Base-by-base conservation (phyloP, 1,140 invertebrate genomes). In the Nephila pilipes region DNA sequence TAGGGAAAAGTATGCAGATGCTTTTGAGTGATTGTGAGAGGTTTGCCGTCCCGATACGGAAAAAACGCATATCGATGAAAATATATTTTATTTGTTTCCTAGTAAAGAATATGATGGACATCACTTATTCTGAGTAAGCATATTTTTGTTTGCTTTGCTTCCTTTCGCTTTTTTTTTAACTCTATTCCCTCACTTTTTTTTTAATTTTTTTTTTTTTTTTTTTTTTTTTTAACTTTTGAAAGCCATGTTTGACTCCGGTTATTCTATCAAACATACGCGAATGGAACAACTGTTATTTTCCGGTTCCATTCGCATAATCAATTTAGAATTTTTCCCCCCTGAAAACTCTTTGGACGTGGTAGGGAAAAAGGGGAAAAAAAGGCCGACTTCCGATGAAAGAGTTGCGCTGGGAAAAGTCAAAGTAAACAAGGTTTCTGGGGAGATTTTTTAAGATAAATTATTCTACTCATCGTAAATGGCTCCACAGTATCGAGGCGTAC, bases 371-470 rank as follows among this genome's bases (percentile, higher is more conserved):
- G 60, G 80, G 58, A 38, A 18, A 32, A 20, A 83, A 46, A 46
- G 57, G 63, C 18, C 38, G 54, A 60, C 81, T 57, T 65, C 54
- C 80, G 38, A 57, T 75, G 60, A 38, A 80, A 87, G 69, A 65
- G 54, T 36, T 65, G 85, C 83, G n/a, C 55, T 38, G 18, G n/a
- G 83, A 83, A 93, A 93, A 93, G 83, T 87, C 91, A 87, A 57
- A 85, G 60, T 92, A 92, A 92, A 87, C 91, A 87, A 93, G 91
- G 46, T 93, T 87, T 80, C 57, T 54, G 58, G 85, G 85, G 83
- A 87, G 63, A 63, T 87, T 93, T 93, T 93, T 93, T 80, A 87
- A 93, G 91, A 93, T 93, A 93, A 93, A 93, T 93, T 93, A 93
- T 93, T 93, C 57, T 83, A 87, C 85, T 93, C 60, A 75, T 85